phyloP scores from a whole-genome alignment of 2,797 vertebrate species.

The Myotis planiceps region DNA sequence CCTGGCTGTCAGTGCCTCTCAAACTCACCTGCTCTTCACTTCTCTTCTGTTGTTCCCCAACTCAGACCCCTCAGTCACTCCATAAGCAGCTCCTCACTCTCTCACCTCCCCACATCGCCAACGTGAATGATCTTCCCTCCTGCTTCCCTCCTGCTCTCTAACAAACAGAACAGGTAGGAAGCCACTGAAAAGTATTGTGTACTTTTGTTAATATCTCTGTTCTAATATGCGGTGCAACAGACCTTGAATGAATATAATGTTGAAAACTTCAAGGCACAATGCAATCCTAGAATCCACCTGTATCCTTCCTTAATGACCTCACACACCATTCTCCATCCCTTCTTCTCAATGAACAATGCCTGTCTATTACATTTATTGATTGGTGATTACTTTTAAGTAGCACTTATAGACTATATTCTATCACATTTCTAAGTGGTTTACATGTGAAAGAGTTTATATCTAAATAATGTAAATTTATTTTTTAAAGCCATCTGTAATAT shows the following conservation, averaged over 20 bases:
- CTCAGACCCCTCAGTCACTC: rapidly evolving
- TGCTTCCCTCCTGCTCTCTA: background rate
- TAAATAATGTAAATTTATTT: background rate
- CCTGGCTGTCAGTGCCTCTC: background rate
- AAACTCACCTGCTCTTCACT: no score
- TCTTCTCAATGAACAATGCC: background rate
- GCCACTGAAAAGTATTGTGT: background rate
- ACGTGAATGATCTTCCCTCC: background rate
- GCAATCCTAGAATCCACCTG: background rate
- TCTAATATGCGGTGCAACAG: rapidly evolving
- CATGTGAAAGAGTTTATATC: background rate
- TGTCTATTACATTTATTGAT: no score
- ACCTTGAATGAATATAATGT: background rate
- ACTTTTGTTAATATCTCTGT: background rate
- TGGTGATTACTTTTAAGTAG: background rate
- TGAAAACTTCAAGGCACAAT: background rate
- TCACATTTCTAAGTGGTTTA: background rate
- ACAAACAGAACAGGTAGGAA: background rate
- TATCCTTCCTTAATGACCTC: background rate
- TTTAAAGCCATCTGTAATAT: background rate
- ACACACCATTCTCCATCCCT: background rate
- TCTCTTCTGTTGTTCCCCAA: background rate
- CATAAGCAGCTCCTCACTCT: background rate
- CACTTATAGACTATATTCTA: background rate
- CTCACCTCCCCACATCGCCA: background rate